A percentile compares a stretch with the other conserved stretches of the same genome.
These are phyloP conservation scores for Polydrusus tereticollis DNA, from an alignment of 2,888 invertebrate genomes.

Conservation along the genomic window DNA sequence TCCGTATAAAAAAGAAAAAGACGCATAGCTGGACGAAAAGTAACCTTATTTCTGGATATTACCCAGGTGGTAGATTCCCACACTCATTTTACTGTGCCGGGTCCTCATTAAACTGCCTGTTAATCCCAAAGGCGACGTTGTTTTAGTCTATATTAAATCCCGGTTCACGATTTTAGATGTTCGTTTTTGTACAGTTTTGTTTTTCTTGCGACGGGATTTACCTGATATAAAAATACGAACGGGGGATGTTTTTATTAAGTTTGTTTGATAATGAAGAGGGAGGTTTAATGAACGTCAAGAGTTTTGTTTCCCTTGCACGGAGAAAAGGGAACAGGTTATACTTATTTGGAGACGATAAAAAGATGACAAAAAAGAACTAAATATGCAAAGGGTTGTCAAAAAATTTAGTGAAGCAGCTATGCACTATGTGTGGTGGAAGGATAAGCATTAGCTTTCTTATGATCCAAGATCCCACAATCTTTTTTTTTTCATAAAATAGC, in stretches of 20 bases:
- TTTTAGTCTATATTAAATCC: constrained; percentile 43
- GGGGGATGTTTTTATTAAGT: constrained; percentile 10
- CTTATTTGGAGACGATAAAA: not conserved
- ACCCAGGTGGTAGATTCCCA: constrained; percentile 43
- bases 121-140: constrained; percentile 40
- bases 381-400: not conserved
- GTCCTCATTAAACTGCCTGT: constrained; percentile 44
- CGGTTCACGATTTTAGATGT: constrained; percentile 34
- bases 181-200: constrained; percentile 33
- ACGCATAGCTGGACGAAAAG: not conserved
- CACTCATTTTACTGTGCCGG: constrained; percentile 40
- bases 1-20: constrained; percentile 10
- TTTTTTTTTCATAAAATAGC: too few species aligned
- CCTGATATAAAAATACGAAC: constrained; percentile 16
- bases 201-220: constrained; percentile 27
- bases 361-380: not conserved
- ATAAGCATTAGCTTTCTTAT: too few species aligned
- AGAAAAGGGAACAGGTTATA: not conserved
- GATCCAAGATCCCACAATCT: too few species aligned
- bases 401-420: too few species aligned
- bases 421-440: too few species aligned
- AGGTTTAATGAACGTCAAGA: not conserved
- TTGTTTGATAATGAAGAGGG: not conserved
- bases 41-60: constrained; percentile 15
- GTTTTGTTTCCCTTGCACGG: not conserved